Percentiles rank a stretch among this genome's conserved stretches.
phyloP scores from a whole-genome alignment of 2,888 invertebrate genomes.

The Portevinia maculata region DNA sequence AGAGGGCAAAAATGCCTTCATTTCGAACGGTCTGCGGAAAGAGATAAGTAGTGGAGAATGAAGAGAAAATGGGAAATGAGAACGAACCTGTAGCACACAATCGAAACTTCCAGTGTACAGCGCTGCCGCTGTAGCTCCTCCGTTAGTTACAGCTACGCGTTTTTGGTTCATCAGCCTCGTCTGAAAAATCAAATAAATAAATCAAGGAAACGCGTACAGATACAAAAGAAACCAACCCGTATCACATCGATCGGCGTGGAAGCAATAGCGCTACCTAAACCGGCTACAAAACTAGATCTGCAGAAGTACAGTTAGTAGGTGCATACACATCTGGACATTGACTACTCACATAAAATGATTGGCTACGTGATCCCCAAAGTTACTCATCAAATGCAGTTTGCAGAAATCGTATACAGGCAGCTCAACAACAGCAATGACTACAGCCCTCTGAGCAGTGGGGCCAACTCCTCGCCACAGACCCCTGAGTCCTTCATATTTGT shows the following conservation, averaged over 20 bases:
- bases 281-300: slow-evolving; percentile 95
- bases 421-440: slow-evolving; percentile 96
- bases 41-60: background rate
- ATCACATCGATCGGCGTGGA: slow-evolving; percentile 97
- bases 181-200: slow-evolving; percentile 84
- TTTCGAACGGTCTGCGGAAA: slow-evolving; percentile 89
- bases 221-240: slow-evolving; percentile 84
- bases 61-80: background rate
- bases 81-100: slow-evolving; percentile 89
- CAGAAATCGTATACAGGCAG: slow-evolving; percentile 96
- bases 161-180: slow-evolving; percentile 97
- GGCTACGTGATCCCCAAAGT: slow-evolving; percentile 90
- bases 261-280: slow-evolving; percentile 95
- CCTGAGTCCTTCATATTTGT: slow-evolving; percentile 90
- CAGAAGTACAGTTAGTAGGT: slow-evolving; percentile 76
- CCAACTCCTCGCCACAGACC: slow-evolving; percentile 97
- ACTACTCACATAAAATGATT: slow-evolving; percentile 92
- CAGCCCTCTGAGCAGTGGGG: slow-evolving; percentile 96
- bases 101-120: slow-evolving; percentile 93
- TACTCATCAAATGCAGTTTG: slow-evolving; percentile 88
- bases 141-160: slow-evolving; percentile 83
- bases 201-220: slow-evolving; percentile 73
- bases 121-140: slow-evolving; percentile 80
- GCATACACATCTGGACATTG: too few species aligned
- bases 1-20: slow-evolving; percentile 94